Percentiles rank a stretch among this genome's conserved stretches.
Evolutionary conservation across 1,140 invertebrate species (phyloP).

Genomic region (Rhopalosiphum padi): DNA sequence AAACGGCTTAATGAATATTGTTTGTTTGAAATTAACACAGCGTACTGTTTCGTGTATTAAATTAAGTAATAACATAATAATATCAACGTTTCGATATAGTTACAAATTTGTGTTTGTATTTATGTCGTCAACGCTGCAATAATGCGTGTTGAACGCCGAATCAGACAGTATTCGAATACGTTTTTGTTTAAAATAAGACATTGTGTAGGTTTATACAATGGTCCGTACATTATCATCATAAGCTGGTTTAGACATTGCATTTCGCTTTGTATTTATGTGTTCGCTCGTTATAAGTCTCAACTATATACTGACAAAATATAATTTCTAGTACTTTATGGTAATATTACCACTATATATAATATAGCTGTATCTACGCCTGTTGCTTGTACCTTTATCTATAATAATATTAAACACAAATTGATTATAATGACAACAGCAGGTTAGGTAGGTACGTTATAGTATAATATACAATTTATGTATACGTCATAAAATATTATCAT

Average conservation of each 20-base stretch:
- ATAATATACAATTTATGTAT: not conserved
- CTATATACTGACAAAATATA: slow-evolving; percentile 4
- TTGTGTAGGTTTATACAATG: not conserved
- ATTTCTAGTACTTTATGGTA: not conserved
- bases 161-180: not conserved
- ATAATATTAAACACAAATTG: not conserved
- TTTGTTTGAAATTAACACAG: not conserved
- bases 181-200: not conserved
- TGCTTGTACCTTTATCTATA: not conserved
- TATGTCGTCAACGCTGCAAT: not conserved
- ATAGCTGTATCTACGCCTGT: not conserved
- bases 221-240: not conserved
- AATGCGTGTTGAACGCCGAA: not conserved
- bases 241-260: not conserved
- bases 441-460: not conserved
- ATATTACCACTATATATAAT: not conserved
- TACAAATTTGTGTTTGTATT: not conserved
- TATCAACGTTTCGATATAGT: not conserved
- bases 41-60: not conserved
- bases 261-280: not conserved
- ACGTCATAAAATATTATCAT: not conserved
- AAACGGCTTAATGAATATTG: not conserved
- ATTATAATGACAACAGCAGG: not conserved
- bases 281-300: not conserved
- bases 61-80: not conserved